Evolutionary conservation across 2,888 invertebrate genomes (phyloP).

Genomic region (Ligdia adustata): DNA sequence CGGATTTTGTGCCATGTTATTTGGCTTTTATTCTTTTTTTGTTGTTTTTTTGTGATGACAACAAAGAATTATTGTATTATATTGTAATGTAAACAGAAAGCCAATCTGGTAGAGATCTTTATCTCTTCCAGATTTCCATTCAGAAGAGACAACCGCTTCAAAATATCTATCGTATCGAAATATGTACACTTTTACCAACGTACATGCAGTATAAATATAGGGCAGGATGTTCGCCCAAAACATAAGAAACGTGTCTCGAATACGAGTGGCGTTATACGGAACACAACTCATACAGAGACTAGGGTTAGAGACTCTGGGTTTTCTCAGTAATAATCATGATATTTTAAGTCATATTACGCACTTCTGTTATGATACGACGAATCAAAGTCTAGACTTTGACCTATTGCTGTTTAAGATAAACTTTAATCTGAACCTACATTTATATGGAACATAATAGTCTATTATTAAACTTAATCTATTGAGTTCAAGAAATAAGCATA

Average conservation of each 20-base stretch:
- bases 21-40: no score
- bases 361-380: no score
- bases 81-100: no score
- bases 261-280: conserved; percentile 40
- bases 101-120: no score
- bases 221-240: conserved; percentile 59
- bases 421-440: no score
- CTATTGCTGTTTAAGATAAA: no score
- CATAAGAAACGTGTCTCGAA: conserved; percentile 68
- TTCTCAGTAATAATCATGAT: neutral
- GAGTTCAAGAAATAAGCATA: no score
- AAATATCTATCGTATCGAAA: conserved; percentile 17
- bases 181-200: conserved; percentile 24
- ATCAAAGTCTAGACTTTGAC: conserved; percentile 9
- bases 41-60: no score
- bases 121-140: conserved; percentile 4
- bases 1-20: no score
- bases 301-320: conserved; percentile 10
- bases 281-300: conserved; percentile 34
- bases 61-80: no score
- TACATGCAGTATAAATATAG: conserved; percentile 47
- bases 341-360: no score
- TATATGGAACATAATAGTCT: no score
- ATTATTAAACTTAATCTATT: neutral
- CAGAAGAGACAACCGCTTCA: conserved; percentile 11